Conservation (phyloP, 2,797 vertebrate species). For the Adrianichthys oophorus region DNA sequence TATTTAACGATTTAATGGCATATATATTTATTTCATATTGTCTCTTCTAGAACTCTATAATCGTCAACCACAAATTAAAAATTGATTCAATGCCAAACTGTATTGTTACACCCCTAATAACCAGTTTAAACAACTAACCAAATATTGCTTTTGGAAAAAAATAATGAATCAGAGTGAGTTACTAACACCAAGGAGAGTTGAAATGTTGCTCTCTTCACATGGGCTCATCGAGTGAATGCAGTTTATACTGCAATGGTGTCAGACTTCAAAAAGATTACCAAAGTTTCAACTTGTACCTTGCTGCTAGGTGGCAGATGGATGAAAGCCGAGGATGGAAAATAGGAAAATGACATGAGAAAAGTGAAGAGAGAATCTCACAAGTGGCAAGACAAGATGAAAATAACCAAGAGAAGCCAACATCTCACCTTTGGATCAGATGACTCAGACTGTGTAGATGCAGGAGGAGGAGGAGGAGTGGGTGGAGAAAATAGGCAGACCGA, state of each 20-base stretch:
- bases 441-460: conserved; percentile 49
- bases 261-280: conserved; percentile 9
- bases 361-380: conserved; percentile 27
- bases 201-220: conserved; percentile 14
- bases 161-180: background rate
- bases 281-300: conserved; percentile 19
- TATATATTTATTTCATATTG: no score
- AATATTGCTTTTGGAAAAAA: no score
- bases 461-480: conserved; percentile 30
- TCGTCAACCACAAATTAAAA: no score
- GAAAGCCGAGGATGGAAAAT: conserved; percentile 18
- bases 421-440: conserved; percentile 64
- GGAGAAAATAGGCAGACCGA: conserved; percentile 26
- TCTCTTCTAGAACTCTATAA: no score
- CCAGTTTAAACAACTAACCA: no score
- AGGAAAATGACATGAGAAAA: conserved; percentile 25
- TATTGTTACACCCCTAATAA: no score
- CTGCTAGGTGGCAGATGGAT: conserved; percentile 6
- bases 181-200: background rate
- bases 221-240: background rate
- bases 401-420: conserved; percentile 49
- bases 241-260: conserved; percentile 9
- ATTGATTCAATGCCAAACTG: no score
- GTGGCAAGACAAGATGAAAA: conserved; percentile 42
- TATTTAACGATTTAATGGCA: no score